phyloP scores from a whole-genome alignment of 37 sponge, comb jelly and placozoan species.

The Diacarnus erythraeanus region DNA sequence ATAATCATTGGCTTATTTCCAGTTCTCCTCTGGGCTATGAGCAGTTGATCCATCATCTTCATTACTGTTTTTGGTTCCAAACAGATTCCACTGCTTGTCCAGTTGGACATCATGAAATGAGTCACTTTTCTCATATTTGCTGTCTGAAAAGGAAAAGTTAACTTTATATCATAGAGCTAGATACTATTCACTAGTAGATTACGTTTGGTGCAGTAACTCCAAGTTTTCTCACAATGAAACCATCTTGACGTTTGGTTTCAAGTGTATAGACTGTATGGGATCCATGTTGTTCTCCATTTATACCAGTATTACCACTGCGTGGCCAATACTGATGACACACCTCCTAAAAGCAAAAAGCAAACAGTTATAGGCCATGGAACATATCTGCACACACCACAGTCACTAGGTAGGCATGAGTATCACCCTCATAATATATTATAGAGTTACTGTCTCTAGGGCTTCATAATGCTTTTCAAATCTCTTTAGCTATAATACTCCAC shows the following conservation, averaged over 20 bases:
- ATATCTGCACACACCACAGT: too few species aligned
- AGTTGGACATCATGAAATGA: constrained; percentile 57
- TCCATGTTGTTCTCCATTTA: constrained; percentile 30
- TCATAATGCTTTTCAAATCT: too few species aligned
- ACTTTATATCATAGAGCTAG: background rate
- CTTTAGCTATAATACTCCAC: too few species aligned
- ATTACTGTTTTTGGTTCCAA: constrained; percentile 10
- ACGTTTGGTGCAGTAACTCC: constrained; percentile 28
- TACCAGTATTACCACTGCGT: background rate
- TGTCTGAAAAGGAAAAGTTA: constrained; percentile 7
- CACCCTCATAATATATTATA: too few species aligned
- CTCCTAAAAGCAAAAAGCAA: constrained; percentile 18
- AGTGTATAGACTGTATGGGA: constrained; percentile 11
- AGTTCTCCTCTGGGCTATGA: constrained; percentile 52
- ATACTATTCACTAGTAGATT: background rate
- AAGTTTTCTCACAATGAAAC: constrained; percentile 19
- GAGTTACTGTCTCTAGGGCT: too few species aligned
- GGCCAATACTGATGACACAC: constrained; percentile 64
- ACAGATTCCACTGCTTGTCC: constrained; percentile 33
- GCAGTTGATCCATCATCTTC: constrained; percentile 41
- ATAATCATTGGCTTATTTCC: constrained; percentile 54
- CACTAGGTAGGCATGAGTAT: too few species aligned
- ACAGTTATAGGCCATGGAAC: too few species aligned
- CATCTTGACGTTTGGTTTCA: constrained; percentile 15
- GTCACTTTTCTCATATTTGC: constrained; percentile 16